Base-by-base conservation (phyloP, 1,140 invertebrate genomes). In the Drosophila subpulchrella region DNA sequence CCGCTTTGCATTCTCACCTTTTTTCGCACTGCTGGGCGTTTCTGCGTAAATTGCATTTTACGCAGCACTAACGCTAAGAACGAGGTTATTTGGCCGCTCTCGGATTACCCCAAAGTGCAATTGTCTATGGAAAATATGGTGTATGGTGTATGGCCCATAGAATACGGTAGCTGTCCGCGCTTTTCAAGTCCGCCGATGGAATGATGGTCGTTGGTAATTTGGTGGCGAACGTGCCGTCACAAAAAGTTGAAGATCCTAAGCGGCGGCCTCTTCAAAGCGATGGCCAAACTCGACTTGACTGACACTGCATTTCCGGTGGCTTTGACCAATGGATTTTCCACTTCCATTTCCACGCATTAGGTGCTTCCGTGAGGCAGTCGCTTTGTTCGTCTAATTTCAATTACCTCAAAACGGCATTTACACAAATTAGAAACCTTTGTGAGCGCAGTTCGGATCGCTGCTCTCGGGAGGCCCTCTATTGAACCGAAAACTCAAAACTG, bases 261-360 rank as follows among this genome's bases (percentile, higher is more conserved):
- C 36, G 48, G 78, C 62, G 30, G n/a, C n/a, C n/a, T 62, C 72
- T 76, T 82, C 78, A 86, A 86, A 83, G 78, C 36, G 41, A 13
- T 20, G 30, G 47, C 59, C 60, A 51, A 62, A 48, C 58, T 48
- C 46, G 34, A 59, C 32, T 24, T 27, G 67, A 54, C 75, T 86
- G 83, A 86, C 82, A 76, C 39, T 86, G 82, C 79, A 83, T 78
- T 88, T 88, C 82, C 82, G 82, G 51, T 78, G 41, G 34, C 20
- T 32, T 30, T 20, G n/a, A 24, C 51, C 47, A 12, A 15, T 53
- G 32, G 20, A 41, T 13, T 24, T 44, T 24, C 48, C 36, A 32
- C n/a, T 30, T 41, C 34, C 36, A 24, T 8, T 5, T 6, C n/a
- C 30, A 57, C 38, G 39, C 39, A 55, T 11, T 57, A 11, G 36